These are phyloP conservation scores for Periophthalmus modestus DNA, from an alignment of 2,113 vertebrate genomes.

Conservation along the genomic window DNA sequence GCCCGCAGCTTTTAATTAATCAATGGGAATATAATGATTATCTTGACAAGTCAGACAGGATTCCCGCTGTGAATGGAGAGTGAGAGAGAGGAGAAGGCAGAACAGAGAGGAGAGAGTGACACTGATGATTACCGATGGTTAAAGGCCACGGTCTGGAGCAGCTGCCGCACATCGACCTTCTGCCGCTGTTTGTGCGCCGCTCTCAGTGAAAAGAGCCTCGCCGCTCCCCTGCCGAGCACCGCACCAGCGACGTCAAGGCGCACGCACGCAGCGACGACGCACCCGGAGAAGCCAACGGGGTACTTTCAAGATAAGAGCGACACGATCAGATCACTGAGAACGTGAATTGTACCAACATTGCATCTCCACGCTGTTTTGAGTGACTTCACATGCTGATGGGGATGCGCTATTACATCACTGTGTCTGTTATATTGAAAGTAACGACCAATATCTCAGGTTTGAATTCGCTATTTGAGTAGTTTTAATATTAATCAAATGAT, in stretches of 20 bases:
- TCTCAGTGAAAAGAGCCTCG: conserved; percentile 66
- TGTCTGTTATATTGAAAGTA: too few relatives aligned
- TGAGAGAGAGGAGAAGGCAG: background rate
- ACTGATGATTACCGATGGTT: conserved; percentile 18
- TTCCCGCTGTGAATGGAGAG: conserved; percentile 23
- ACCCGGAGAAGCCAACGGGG: background rate
- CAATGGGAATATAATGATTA: conserved; percentile 43
- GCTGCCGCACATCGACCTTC: conserved; percentile 56
- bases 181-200: conserved; percentile 51
- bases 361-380: too few relatives aligned
- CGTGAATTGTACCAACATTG: too few relatives aligned
- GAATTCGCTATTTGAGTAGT: too few relatives aligned
- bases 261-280: background rate
- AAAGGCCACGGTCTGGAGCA: conserved; percentile 57
- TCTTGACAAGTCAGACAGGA: conserved; percentile 26
- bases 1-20: conserved; percentile 33
- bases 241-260: conserved; percentile 65
- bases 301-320: conserved; percentile 51
- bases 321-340: too few relatives aligned
- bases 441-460: too few relatives aligned
- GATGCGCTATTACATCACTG: too few relatives aligned
- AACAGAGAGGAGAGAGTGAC: background rate
- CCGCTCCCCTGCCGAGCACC: conserved; percentile 73
- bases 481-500: too few relatives aligned
- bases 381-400: too few relatives aligned